Base-by-base conservation (phyloP, 2,113 vertebrate species). In the Calyptommatus sinebrachiatus region DNA sequence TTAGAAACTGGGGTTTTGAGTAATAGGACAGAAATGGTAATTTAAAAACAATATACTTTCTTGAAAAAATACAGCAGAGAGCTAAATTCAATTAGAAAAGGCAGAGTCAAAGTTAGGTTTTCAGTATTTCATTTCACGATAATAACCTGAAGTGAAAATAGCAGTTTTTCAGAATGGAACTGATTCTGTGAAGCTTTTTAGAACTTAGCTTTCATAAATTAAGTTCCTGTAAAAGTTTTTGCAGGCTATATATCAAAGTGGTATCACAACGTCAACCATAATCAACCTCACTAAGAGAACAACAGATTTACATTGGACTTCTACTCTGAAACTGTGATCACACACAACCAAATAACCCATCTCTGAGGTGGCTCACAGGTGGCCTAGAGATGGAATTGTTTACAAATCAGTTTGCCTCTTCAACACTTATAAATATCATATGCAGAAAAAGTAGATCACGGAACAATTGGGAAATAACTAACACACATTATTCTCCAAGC, bases 11-110 rank as follows among this genome's bases (percentile, higher is more conserved):
- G 83, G 89, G 87, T 88, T 91, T 85, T 93, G 94, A 96, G 94
- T 93, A 95, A 95, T 90, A 94, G 93, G 91, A 91, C 91, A 90
- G 92, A 93, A 93, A 94, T 94, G 92, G 92, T 92, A 93, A 95
- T 95, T 94, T 95, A 93, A 94, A 95, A 95, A 94, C 94, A 96
- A 94, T 95, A 94, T 92, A 94, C 91, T 94, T 95, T 95, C 91
- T 93, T 86, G 84, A 94, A 89, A 90, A 95, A 94, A 92, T 92
- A 94, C 81, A 91, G 92, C 81, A 82, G 80, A 71, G 61, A 72
- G 70, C 89, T 90, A 92, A 92, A 95, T 95, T 94, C 88, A 93
- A 94, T 95, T 95, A 94, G 90, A 93, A 91, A 87, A 93, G 86
- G 88, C 50, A 75, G 92, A 90, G 91, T 87, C 88, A 84, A 92